A percentile compares a stretch with the other conserved stretches of the same genome.
Evolutionary conservation across 1,140 invertebrate species (phyloP).

Genomic region (Dolichoris vasculosae): DNA sequence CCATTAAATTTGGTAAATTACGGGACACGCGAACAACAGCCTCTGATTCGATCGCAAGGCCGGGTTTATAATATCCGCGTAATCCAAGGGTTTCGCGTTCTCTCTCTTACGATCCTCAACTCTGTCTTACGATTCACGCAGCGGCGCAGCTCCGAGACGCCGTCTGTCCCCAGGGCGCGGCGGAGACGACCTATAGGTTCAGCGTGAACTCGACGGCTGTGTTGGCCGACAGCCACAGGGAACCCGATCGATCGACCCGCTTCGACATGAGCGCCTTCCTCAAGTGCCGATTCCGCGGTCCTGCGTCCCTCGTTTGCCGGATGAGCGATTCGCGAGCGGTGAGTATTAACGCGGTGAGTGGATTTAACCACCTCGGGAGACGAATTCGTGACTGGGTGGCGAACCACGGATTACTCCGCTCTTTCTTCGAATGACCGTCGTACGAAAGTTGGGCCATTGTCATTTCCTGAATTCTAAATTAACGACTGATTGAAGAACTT

Average conservation of each 20-base stretch:
- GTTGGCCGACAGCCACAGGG: neutral
- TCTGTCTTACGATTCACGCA: too few relatives aligned
- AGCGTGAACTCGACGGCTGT: conserved; percentile 45
- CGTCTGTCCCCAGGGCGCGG: conserved; percentile 22
- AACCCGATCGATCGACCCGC: conserved; percentile 46
- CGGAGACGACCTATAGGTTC: conserved; percentile 42
- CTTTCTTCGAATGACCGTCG: too few relatives aligned
- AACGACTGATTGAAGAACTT: too few relatives aligned
- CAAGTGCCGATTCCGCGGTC: conserved; percentile 49
- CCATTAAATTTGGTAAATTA: neutral
- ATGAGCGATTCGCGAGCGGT: conserved; percentile 45
- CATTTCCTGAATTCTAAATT: too few relatives aligned
- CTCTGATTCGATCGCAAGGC: neutral
- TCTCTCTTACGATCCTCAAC: neutral
- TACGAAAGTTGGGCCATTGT: too few relatives aligned
- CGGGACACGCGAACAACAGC: neutral
- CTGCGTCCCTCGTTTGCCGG: conserved; percentile 46
- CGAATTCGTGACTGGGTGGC: too few relatives aligned
- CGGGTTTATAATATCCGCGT: too few relatives aligned
- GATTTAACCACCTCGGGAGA: neutral
- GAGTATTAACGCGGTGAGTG: neutral
- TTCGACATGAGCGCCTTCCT: conserved; percentile 48
- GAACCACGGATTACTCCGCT: too few relatives aligned
- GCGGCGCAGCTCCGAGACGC: conserved; percentile 45
- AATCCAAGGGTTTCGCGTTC: neutral